Evolutionary conservation across 1,140 invertebrate species (phyloP), one percentile per base, ranked within the genome.

Genomic region (Geopemphigus sp.): DNA sequence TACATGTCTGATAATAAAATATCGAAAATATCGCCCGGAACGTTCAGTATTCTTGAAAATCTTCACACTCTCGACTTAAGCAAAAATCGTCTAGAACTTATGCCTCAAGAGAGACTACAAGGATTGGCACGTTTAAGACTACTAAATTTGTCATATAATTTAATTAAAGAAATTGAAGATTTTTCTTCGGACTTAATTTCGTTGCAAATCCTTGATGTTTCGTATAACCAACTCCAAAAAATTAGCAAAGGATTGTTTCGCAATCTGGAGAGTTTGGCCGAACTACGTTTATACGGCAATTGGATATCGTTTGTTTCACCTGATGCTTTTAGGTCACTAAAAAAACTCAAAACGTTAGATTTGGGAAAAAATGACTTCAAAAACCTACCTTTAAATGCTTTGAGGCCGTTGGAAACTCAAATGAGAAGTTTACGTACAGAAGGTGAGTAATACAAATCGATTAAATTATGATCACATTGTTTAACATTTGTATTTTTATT

Each of bases 351-450:
- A 66, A 85, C 92, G n/a, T 87, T 97, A 24, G 94, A 96, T 85
- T 87, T 96, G 45, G 93, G 93, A 82, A 89, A 89, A 80, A 97
- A 97, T 86, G 92, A 93, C 83, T 89, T 97, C 80, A 92, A 94
- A 85, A 89, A 91, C 83, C 87, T 97, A 68, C 92, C 92, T 15
- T 84, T 93, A 73, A 93, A 92, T 82, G 90, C 93, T 22, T 89
- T 95, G 78, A 87, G 88, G 81, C 90, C 90, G 17, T 85, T 95
- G 78, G 94, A 95, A 86, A 93, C 93, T 8, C 92, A 94, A 85
- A 90, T 95, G 82, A 88, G 90, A 82, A 91, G 89, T 76, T 86
- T 95, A 12, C 87, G 89, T 82, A 90, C 92, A 72, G 91, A 94
- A 89, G 93, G 93, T 94, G 87, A 89, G 86, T 81, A 8, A 68